Base-by-base conservation (phyloP, 1,140 invertebrate genomes). In the Sinella curviseta region DNA sequence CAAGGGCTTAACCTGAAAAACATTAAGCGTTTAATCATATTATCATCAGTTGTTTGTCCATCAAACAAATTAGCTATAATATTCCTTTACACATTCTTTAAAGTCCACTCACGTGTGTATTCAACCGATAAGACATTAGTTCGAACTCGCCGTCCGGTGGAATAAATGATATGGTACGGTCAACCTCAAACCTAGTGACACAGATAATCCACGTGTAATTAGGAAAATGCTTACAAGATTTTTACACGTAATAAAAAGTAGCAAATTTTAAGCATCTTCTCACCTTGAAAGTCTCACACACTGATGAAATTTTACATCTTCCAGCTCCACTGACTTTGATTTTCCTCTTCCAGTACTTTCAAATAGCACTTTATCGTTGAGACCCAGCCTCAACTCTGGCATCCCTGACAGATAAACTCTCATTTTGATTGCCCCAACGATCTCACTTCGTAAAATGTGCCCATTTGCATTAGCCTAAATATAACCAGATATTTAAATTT, bases 121-220 rank as follows among this genome's bases (percentile, higher is more conserved):
- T 99, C 2, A 99, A 88, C 74, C 98, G 91, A 87, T 99, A 99
- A 0, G 97, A 99, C 98, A 99, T 99, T n/a, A 99, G 88, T 87
- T 99, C 98, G 90, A 99, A 99, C 87, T 99, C 98, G 31, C 98
- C 98, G 90, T 99, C 98, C 0, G 98, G 98, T 57, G 98, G 98
- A 85, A 99, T 98, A 84, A 99, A 99, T 0, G 96, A 98, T 82
- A 99, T 99, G 0, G 97, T 99, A 54, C 98, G 91, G 86, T 99
- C 98, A 86, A 99, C 99, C 86, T 99, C 98, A 89, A 99, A 99
- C 73, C 94, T 87, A 78, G n/a, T 14, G 73, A 73, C 54, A 80
- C 74, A 75, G 57, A 48, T 20, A 48, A 74, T 76, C 14, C 36
- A 57, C n/a, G n/a, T n/a, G n/a, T n/a, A n/a, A n/a, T n/a, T n/a